Percentiles rank a stretch among this genome's conserved stretches.
Conservation (phyloP, 2,888 invertebrate species). For the Biston stratarius region DNA sequence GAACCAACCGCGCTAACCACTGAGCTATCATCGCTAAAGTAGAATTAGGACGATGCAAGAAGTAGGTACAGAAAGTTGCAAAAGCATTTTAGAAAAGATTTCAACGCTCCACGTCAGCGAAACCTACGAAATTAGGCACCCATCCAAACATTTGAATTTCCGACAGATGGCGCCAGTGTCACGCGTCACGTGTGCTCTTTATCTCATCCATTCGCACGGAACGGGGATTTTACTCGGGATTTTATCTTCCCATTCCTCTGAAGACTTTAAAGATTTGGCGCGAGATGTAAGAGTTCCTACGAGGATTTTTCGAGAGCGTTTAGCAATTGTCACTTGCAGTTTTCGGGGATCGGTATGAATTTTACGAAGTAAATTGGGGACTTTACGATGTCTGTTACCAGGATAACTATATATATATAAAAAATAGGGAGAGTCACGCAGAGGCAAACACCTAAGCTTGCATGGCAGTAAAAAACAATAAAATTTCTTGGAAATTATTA, state of each 20-base stretch:
- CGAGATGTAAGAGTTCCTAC: conserved; percentile 15
- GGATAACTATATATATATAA: too few relatives aligned
- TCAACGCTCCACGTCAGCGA: conserved; percentile 3
- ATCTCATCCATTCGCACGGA: conserved; percentile 43
- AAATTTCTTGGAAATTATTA: too few relatives aligned
- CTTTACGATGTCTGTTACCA: neutral
- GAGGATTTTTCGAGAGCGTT: conserved; percentile 33
- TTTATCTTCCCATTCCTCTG: conserved; percentile 43
- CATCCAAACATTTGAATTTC: conserved; percentile 35
- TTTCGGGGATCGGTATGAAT: conserved; percentile 24
- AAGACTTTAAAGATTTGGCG: conserved; percentile 40
- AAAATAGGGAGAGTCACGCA: too few relatives aligned
- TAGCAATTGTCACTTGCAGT: conserved; percentile 26
- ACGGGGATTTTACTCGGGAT: conserved; percentile 43
- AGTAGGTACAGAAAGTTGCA: too few relatives aligned
- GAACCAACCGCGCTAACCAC: too few relatives aligned
- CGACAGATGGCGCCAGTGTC: conserved; percentile 25
- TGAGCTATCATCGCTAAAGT: too few relatives aligned
- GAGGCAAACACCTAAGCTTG: too few relatives aligned
- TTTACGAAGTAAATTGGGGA: neutral
- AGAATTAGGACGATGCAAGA: too few relatives aligned
- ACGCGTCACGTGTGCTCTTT: conserved; percentile 42
- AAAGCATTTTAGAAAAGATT: neutral
- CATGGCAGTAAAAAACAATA: too few relatives aligned
- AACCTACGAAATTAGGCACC: conserved; percentile 23